Evolutionary conservation across 2,888 invertebrate species (phyloP), one percentile per base, ranked within the genome.

Genomic region (Cordilura impudica): DNA sequence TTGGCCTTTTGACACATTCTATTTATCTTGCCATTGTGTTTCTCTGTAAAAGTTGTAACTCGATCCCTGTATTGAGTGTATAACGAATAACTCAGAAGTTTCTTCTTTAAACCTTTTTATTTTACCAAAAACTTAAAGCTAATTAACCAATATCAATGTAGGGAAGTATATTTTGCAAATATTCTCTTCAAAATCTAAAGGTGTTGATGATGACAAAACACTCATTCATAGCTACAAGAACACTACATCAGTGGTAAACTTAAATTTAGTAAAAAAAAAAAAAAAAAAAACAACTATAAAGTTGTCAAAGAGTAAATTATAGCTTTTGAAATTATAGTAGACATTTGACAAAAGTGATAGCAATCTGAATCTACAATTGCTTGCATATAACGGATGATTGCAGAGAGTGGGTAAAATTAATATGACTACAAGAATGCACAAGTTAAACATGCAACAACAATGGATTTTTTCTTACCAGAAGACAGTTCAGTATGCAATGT

Each of bases 121-220:
- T n/a, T n/a, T n/a, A n/a, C n/a, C n/a, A n/a, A n/a, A n/a, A n/a
- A n/a, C n/a, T n/a, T n/a, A n/a, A n/a, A n/a, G n/a, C n/a, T n/a
- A n/a, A n/a, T n/a, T n/a, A n/a, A n/a, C n/a, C n/a, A n/a, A n/a
- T n/a, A n/a, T n/a, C n/a, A n/a, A n/a, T n/a, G n/a, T n/a, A n/a
- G n/a, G n/a, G n/a, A n/a, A n/a, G n/a, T n/a, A n/a, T n/a, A n/a
- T n/a, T n/a, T n/a, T n/a, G 26, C 26, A 26, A 26, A 4, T 26
- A 4, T 26, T 26, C 35, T n/a, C 35, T 39, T 39, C 1, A 39
- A 39, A 39, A 39, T 39, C 45, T 18, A 63, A 63, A 49, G 49
- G 49, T 63, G 63, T 63, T 39, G 35, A 39, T 49, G 47, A 49
- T 63, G 63, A 35, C 21, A 63, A 47, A 31, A 21, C 43, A 14